These are phyloP conservation scores for Gallinago stenura DNA, from an alignment of 2,797 vertebrate genomes.

Conservation along the genomic window DNA sequence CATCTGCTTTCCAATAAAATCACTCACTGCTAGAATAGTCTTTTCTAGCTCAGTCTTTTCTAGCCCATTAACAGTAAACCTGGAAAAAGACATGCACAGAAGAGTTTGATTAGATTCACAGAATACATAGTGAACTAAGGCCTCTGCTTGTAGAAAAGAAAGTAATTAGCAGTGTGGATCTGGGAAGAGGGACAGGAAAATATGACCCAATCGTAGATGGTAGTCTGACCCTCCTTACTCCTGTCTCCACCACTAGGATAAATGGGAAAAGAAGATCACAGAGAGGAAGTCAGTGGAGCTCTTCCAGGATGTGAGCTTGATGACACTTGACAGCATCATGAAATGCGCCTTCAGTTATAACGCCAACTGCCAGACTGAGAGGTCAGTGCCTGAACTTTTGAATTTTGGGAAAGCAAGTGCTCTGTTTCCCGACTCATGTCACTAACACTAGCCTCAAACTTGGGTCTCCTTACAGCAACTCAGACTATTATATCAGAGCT, in stretches of 20 bases:
- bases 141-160: not conserved
- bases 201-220: accelerated
- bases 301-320: conserved; percentile 85
- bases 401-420: not conserved
- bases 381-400: conserved; percentile 74
- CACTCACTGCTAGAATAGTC: not conserved
- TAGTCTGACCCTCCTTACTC: not conserved
- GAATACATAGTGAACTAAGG: not conserved
- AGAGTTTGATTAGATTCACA: not conserved
- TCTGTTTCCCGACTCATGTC: not conserved
- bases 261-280: conserved; percentile 71
- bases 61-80: not conserved
- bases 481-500: conserved; percentile 82
- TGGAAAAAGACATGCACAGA: not conserved
- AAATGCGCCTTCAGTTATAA: conserved; percentile 89
- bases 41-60: not conserved
- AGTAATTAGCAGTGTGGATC: not conserved
- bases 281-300: conserved; percentile 82
- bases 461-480: conserved; percentile 46
- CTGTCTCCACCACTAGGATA: conserved; percentile 56
- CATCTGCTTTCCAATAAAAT: not conserved
- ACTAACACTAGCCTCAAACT: not conserved
- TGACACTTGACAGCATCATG: conserved; percentile 91
- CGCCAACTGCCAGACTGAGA: conserved; percentile 85
- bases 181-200: not conserved